Percentiles rank a stretch among this genome's conserved stretches.
These are phyloP conservation scores for Machimus rusticus DNA, from an alignment of 2,888 invertebrate species.

Conservation along the genomic window DNA sequence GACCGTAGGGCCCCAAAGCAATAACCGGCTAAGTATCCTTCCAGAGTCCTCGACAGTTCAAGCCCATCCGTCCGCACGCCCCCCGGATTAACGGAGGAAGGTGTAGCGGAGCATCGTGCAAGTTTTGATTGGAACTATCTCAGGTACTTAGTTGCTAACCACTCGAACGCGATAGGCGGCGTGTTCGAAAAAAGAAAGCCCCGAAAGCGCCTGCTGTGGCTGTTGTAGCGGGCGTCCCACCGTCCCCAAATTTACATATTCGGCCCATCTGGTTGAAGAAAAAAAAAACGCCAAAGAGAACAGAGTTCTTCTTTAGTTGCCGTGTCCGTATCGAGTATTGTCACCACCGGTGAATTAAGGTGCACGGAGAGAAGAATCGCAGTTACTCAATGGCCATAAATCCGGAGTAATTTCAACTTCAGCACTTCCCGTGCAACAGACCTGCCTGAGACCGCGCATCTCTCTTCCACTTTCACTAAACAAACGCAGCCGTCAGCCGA, in stretches of 20 bases:
- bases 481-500: background rate
- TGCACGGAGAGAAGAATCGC: background rate
- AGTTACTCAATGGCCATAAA: background rate
- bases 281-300: background rate
- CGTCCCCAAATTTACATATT: background rate
- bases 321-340: background rate
- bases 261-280: background rate
- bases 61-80: background rate
- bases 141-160: background rate
- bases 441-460: background rate
- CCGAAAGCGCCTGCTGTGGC: background rate
- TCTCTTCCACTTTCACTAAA: slow-evolving; percentile 17
- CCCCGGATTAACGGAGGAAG: background rate
- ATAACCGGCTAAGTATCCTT: background rate
- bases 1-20: background rate
- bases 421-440: background rate
- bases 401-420: background rate
- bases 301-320: background rate
- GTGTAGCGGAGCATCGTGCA: background rate
- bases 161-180: background rate
- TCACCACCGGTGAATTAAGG: background rate
- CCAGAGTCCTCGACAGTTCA: background rate
- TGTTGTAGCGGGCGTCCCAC: background rate
- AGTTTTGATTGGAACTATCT: background rate
- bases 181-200: background rate